These are phyloP conservation scores for Cryptomyrus ogoouensis DNA, from an alignment of 2,113 vertebrate genomes.

Conservation along the genomic window DNA sequence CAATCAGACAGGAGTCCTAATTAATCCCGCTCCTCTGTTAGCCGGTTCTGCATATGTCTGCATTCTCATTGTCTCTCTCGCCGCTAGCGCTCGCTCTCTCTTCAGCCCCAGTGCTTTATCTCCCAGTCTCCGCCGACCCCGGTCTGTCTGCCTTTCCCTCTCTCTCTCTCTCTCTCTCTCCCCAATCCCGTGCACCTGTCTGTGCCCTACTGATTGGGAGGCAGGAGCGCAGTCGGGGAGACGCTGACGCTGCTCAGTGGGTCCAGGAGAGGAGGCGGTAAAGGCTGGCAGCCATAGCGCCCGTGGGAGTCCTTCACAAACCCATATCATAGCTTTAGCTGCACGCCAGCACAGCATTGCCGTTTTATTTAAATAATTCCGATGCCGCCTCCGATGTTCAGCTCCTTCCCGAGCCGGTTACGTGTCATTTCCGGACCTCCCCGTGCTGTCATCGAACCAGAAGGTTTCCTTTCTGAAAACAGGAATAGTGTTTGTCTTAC, in stretches of 20 bases:
- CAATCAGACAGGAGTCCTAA: slow-evolving; percentile 38
- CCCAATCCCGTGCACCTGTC: slow-evolving; percentile 26
- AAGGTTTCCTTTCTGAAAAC: neutral
- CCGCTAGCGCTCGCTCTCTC: neutral
- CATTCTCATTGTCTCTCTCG: neutral
- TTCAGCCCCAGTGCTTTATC: neutral
- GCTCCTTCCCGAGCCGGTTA: neutral
- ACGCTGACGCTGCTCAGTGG: neutral
- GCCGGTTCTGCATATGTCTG: slow-evolving; percentile 21
- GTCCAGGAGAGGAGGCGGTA: neutral
- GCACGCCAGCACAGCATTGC: neutral
- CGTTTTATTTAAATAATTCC: neutral
- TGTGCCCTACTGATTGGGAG: slow-evolving; percentile 24
- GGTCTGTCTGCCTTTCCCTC: neutral
- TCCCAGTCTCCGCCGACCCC: neutral
- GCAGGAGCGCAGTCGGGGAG: neutral
- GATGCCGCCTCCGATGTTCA: neutral
- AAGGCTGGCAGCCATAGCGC: neutral
- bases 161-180: slow-evolving; percentile 13
- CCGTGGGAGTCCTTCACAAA: neutral
- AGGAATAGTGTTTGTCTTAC: neutral
- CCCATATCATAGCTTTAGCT: neutral
- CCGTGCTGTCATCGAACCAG: neutral
- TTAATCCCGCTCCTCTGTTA: slow-evolving; percentile 46
- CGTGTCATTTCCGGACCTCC: neutral